Evolutionary conservation across 1,140 invertebrate species (phyloP), one percentile per base, ranked within the genome.

Genomic region (Zaprionus africanus): DNA sequence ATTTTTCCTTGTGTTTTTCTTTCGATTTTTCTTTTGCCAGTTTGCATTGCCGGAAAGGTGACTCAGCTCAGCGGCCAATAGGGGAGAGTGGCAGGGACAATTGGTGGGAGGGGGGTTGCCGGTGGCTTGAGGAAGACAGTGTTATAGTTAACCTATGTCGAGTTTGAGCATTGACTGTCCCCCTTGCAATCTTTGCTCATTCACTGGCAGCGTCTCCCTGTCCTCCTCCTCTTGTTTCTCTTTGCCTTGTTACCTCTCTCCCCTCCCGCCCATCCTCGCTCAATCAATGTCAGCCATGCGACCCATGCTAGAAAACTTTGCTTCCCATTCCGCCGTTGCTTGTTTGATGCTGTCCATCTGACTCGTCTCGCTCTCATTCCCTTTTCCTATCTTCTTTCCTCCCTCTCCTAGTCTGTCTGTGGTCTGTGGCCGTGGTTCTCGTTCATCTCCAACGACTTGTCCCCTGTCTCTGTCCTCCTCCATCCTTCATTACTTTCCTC

Each of bases 271-370:
- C 67, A 67, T 71, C 69, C 79, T 79, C 82, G 83, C 77, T 86
- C 83, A 87, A 86, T 86, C 83, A 86, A 82, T 87, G 83, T 87
- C 83, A 87, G 79, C 79, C 62, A 66, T 59, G 19, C 12, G 22
- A 7, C 15, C n/a, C 38, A 31, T 63, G 31, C 51, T 26, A 56
- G 67, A 49, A 63, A 71, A 79, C 67, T 71, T 79, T 76, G 46
- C 28, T 65, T 49, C 63, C 63, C 60, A 59, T 43, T 73, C 51
- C 31, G 58, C 41, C n/a, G 26, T 65, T 57, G 57, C 57, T 58
- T 5, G 15, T 61, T 68, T 68, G 65, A 68, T 53, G 65, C 66
- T 68, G 53, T 36, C 31, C 17, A 15, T 41, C 31, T 34, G 31
- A 34, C 31, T 22, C 12, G 7, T 43, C 15, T 49, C 26, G 4